Evolutionary conservation across 2,888 invertebrate genomes (phyloP), one percentile per base, ranked within the genome.

Genomic region (Unio pictorum): DNA sequence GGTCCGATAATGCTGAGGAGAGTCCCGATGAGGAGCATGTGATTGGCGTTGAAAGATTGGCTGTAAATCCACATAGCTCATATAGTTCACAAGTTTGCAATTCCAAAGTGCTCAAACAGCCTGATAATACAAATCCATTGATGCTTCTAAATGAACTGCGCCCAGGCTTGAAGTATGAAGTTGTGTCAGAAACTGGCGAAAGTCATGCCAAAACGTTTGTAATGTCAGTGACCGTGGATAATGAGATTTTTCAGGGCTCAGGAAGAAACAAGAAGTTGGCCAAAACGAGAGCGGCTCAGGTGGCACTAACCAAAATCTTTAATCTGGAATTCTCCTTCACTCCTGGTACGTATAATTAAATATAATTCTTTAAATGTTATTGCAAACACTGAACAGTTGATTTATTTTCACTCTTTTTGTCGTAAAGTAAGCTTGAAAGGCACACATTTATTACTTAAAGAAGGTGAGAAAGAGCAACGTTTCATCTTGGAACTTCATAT

Each of bases 201-300:
- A 93, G 93, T 86, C 95, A 95, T 88, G 94, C 94, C 87, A 93
- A 96, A 74, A 83, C 82, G 34, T 97, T 96, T 90, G 95, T 95
- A 84, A 95, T 96, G 89, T 93, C 84, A 5, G 88, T 89, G n/a
- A 82, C 80, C 17, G 86, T 90, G 18, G 88, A 89, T 67, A 79
- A 80, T 1, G 79, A 85, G 61, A 78, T 78, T 64, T 97, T 94
- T 86, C 93, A 94, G 88, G 97, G 96, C 55, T 94, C 94, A 74
- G 96, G 97, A 11, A 94, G 95, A 0, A 97, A 96, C 84, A 98
- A 98, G 91, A 97, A 96, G 90, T 90, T 95, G 82, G 97, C 97
- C 0, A 98, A 97, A 91, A 93, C 95, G 71, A 95, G 96, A 0
- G 96, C 96, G 1, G 96, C 97, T 3, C 93, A 95, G 75, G 93